phyloP scores from a whole-genome alignment of 2,113 vertebrate genomes.

The Pao palembangensis region DNA sequence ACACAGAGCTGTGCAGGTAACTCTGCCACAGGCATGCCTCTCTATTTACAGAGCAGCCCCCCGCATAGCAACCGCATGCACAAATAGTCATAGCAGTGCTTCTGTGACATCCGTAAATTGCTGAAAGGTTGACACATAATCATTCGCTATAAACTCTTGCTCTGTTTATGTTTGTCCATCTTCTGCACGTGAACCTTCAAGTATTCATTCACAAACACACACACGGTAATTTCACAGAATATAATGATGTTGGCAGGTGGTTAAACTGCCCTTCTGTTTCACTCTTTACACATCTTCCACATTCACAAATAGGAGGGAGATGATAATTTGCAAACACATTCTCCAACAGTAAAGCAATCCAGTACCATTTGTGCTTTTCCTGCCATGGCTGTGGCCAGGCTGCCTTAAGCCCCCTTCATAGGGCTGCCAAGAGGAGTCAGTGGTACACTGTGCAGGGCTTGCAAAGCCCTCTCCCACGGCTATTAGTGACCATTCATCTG shows the following conservation, averaged over 20 bases:
- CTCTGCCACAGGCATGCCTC: conserved; percentile 63
- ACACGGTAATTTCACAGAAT: no score
- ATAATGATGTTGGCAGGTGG: no score
- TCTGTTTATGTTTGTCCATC: no score
- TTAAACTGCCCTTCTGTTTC: conserved; percentile 11
- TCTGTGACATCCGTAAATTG: no score
- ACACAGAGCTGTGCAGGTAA: conserved; percentile 68
- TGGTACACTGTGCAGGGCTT: conserved; percentile 67
- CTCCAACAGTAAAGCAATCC: conserved; percentile 75
- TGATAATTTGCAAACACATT: conserved; percentile 72
- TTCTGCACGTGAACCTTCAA: no score
- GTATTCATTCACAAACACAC: no score
- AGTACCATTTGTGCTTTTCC: conserved; percentile 77
- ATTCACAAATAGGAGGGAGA: conserved; percentile 53
- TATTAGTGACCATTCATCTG: conserved; percentile 79
- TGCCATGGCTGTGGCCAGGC: conserved; percentile 68
- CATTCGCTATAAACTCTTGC: no score
- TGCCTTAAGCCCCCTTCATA: conserved; percentile 72
- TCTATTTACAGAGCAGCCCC: conserved; percentile 64
- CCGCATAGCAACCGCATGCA: conserved; percentile 34
- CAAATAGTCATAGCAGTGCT: conserved; percentile 41
- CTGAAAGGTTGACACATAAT: no score
- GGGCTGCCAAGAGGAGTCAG: conserved; percentile 80
- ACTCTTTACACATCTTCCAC: conserved; percentile 37
- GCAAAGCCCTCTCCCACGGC: conserved; percentile 85